These are phyloP conservation scores for Scomber scombrus DNA, from an alignment of 2,113 vertebrate species.

Conservation along the genomic window DNA sequence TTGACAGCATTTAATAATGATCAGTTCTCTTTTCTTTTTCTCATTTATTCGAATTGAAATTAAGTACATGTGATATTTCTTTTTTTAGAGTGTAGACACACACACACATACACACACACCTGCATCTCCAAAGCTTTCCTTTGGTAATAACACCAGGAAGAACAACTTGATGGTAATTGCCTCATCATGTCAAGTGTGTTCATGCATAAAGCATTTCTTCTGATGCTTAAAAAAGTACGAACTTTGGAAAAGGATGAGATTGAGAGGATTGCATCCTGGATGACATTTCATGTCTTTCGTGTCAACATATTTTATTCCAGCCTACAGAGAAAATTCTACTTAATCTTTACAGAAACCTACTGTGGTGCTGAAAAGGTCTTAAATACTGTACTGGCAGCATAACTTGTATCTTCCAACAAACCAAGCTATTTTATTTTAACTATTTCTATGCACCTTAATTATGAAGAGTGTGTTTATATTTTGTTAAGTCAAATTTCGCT, in stretches of 20 bases:
- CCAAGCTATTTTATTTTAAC: not conserved
- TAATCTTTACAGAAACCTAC: conserved; percentile 29
- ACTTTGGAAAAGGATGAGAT: conserved; percentile 49
- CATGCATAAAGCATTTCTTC: conserved; percentile 51
- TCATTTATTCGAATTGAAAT: no score
- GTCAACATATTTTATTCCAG: conserved; percentile 6
- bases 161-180: conserved; percentile 78
- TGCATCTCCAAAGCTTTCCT: conserved; percentile 68
- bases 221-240: conserved; percentile 50
- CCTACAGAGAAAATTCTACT: conserved; percentile 6
- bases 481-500: conserved; percentile 43
- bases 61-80: no score
- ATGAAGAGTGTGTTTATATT: conserved; percentile 12
- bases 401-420: not conserved
- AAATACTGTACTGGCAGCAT: not conserved
- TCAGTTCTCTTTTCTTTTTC: no score
- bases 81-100: not conserved
- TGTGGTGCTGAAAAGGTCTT: conserved; percentile 15
- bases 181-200: conserved; percentile 72
- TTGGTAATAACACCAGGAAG: conserved; percentile 65
- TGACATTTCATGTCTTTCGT: conserved; percentile 47
- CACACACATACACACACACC: conserved; percentile 71
- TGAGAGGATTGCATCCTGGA: conserved; percentile 47
- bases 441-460: conserved; percentile 4
- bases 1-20: no score